A percentile compares a stretch with the other conserved stretches of the same genome.
These are phyloP conservation scores for Hartigia nigra DNA, from an alignment of 2,888 invertebrate genomes.

Conservation along the genomic window DNA sequence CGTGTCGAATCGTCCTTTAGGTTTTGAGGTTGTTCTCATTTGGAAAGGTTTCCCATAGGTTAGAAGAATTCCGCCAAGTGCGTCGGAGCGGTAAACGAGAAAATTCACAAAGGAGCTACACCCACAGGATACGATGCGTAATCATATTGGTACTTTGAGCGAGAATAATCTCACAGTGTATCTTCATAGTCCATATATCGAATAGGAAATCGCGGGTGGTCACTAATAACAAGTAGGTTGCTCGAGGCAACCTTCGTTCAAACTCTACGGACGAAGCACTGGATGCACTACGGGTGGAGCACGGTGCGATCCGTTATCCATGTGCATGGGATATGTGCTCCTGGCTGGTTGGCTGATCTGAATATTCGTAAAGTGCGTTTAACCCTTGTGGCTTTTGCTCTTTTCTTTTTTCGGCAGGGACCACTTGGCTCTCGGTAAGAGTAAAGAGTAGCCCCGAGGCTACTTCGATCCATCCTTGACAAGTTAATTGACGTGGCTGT, in stretches of 20 bases:
- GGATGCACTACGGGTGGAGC: not conserved
- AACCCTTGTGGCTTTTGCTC: not conserved
- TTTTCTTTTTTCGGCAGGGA: not conserved
- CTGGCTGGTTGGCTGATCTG: not conserved
- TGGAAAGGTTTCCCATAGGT: not conserved
- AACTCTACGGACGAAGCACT: not conserved
- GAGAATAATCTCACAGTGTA: not conserved
- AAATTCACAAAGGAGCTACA: not conserved
- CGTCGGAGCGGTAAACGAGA: not conserved
- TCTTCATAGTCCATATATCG: not conserved
- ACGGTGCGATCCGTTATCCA: not conserved
- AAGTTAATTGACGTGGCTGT: slow-evolving; percentile 20
- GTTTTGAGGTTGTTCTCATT: not conserved
- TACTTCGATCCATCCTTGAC: slow-evolving; percentile 14
- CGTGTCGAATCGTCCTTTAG: not conserved
- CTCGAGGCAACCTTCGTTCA: not conserved
- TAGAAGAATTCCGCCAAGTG: not conserved
- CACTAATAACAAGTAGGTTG: not conserved
- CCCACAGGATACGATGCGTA: not conserved
- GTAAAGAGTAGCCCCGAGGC: not conserved
- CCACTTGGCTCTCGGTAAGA: not conserved
- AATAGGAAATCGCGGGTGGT: not conserved
- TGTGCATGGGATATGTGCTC: not conserved
- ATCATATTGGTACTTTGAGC: not conserved
- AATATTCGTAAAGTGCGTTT: not conserved